phyloP scores from a whole-genome alignment of 2,113 vertebrate genomes.

The Ameiurus melas region DNA sequence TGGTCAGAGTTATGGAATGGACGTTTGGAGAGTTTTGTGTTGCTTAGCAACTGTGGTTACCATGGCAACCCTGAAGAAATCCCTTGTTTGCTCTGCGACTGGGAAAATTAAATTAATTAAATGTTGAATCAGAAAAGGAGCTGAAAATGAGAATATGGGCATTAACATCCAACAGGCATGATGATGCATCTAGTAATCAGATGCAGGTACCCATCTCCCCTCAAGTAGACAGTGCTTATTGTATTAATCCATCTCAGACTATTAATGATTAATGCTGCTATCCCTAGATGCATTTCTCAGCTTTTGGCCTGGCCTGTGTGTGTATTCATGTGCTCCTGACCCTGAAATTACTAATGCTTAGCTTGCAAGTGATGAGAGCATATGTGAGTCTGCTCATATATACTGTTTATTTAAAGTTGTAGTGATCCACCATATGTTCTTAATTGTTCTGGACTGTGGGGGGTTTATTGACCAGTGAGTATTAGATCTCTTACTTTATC shows the following conservation, averaged over 20 bases:
- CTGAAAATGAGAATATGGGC: constrained; percentile 35
- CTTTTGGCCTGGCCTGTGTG: neutral
- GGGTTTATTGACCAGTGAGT: constrained; percentile 44
- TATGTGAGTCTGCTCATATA: neutral
- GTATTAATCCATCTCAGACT: constrained; percentile 1
- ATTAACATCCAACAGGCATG: constrained; percentile 3
- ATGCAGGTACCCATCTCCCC: neutral
- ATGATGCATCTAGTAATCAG: constrained; percentile 27
- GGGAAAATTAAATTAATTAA: constrained; percentile 77
- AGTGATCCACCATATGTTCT: constrained; percentile 24
- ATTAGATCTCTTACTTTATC: constrained; percentile 6
- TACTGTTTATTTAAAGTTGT: constrained; percentile 33
- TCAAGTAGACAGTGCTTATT: neutral
- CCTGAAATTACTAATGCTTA: neutral
- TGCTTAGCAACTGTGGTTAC: constrained; percentile 78
- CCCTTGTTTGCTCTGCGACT: constrained; percentile 65
- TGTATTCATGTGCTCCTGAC: neutral
- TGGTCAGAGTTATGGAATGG: constrained; percentile 80
- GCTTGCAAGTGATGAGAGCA: neutral
- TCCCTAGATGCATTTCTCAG: neutral
- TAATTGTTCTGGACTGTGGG: constrained; percentile 49
- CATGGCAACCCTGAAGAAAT: constrained; percentile 67
- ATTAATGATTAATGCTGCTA: constrained; percentile 36
- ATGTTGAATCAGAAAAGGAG: constrained; percentile 68
- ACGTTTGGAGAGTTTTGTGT: constrained; percentile 77